Evolutionary conservation across 2,797 vertebrate species (phyloP).

Genomic region (Sitta carolinensis): DNA sequence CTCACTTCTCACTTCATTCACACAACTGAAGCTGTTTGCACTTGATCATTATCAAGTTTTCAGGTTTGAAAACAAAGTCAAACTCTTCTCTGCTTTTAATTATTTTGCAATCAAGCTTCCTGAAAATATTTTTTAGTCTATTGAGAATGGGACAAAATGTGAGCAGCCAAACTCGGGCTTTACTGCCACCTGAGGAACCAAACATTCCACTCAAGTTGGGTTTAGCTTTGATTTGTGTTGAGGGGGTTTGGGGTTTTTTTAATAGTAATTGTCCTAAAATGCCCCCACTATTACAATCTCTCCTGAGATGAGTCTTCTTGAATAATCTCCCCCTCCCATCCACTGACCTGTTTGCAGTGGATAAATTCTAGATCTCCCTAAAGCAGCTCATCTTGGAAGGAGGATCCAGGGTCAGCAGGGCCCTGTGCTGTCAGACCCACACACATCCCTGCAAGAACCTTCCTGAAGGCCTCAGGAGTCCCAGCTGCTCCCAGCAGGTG

Average conservation of each 20-base stretch:
- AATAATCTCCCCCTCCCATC: background rate
- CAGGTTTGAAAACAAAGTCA: conserved; percentile 26
- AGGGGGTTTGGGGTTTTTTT: too few relatives aligned
- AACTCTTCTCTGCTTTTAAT: conserved; percentile 42
- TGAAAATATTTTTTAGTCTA: background rate
- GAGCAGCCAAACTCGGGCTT: background rate
- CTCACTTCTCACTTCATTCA: background rate
- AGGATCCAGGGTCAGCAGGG: background rate
- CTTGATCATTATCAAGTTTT: conserved; percentile 6
- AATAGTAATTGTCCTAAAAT: background rate
- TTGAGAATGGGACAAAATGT: background rate
- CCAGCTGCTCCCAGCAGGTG: background rate
- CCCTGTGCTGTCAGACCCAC: background rate
- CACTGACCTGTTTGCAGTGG: background rate
- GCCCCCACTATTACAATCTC: background rate
- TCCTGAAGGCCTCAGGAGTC: background rate
- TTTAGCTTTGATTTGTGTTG: background rate
- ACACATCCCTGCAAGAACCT: background rate
- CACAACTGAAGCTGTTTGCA: background rate
- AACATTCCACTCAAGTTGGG: background rate
- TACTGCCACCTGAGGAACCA: background rate
- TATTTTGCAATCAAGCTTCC: background rate
- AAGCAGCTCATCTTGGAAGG: background rate
- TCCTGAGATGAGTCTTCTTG: background rate
- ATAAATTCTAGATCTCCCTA: background rate